Evolutionary conservation across 2,113 vertebrate genomes (phyloP).

Genomic region (Apodemus sylvaticus): DNA sequence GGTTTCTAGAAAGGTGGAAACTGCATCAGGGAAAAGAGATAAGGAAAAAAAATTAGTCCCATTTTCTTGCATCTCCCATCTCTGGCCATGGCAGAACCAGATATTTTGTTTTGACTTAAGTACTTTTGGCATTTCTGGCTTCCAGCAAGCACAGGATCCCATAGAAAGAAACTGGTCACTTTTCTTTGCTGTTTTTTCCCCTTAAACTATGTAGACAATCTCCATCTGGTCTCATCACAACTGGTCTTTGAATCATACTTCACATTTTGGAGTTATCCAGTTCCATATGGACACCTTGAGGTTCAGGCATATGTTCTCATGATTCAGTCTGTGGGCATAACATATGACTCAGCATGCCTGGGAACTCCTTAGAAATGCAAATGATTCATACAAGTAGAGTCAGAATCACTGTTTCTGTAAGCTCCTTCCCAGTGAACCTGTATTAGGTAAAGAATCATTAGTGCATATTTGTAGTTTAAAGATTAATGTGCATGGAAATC

Average conservation of each 20-base stretch:
- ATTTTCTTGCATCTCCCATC: background rate
- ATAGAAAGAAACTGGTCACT: background rate
- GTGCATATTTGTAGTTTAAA: background rate
- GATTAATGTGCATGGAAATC: background rate
- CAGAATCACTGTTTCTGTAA: background rate
- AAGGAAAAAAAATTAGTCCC: too few relatives aligned
- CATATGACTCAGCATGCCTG: background rate
- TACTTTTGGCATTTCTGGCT: background rate
- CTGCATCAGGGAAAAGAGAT: background rate
- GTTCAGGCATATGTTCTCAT: background rate
- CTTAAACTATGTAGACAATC: background rate
- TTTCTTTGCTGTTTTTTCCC: background rate
- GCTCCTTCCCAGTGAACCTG: background rate
- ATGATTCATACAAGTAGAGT: background rate
- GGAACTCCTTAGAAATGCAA: background rate
- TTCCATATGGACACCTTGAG: background rate
- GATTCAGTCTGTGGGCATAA: background rate
- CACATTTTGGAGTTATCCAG: background rate
- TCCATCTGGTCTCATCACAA: background rate
- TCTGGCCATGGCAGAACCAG: background rate
- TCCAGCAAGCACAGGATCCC: background rate
- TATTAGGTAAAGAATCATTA: background rate
- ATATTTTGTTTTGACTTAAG: background rate
- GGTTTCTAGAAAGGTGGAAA: background rate
- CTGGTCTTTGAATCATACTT: background rate